Conservation (phyloP, 2,888 invertebrate species). For the Oligia latruncula region DNA sequence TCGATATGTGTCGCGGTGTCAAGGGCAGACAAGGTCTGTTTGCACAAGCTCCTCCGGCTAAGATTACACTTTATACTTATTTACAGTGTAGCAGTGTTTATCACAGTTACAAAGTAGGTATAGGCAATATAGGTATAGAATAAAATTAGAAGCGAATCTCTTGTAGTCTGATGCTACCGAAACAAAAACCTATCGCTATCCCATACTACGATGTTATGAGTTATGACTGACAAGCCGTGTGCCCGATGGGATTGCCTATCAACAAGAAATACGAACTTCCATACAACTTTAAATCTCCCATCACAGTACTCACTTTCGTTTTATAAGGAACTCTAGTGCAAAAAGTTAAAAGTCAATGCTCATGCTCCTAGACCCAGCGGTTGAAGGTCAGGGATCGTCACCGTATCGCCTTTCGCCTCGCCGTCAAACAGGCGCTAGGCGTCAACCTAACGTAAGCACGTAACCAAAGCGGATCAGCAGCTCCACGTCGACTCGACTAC, state of each 20-base stretch:
- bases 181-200: not conserved
- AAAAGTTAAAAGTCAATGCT: not conserved
- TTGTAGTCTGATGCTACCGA: not conserved
- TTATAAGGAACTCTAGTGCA: no score
- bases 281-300: no score
- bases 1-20: constrained; percentile 43
- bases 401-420: no score
- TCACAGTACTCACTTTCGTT: not conserved
- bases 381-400: no score
- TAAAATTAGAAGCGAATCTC: constrained; percentile 17
- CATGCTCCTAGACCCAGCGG: not conserved
- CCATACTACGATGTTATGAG: not conserved
- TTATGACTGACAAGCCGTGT: not conserved
- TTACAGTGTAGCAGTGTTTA: constrained; percentile 33
- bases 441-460: no score
- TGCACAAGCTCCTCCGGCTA: not conserved
- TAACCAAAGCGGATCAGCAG: no score
- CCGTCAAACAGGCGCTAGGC: no score
- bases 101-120: constrained; percentile 19
- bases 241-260: no score
- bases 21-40: constrained; percentile 62
- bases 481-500: no score
- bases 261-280: not conserved
- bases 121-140: constrained; percentile 3
- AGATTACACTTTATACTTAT: constrained; percentile 48